These are phyloP conservation scores for Leucoraja ocellata DNA, from an alignment of 2,797 vertebrate species.

Conservation along the genomic window DNA sequence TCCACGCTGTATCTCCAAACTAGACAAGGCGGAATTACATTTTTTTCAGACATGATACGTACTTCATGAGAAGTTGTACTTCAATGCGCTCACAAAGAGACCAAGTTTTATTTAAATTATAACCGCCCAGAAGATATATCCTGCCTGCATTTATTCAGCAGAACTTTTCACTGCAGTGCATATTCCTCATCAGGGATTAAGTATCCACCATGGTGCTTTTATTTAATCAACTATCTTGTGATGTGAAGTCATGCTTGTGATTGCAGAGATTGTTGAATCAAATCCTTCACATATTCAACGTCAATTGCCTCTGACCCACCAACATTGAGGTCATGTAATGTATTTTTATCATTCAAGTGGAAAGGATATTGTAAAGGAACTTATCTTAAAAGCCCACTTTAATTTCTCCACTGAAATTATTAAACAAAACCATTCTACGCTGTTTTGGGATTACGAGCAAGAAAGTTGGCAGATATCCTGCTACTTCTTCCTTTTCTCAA, in stretches of 20 bases:
- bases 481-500: not conserved
- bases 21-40: no score
- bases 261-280: not conserved
- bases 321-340: not conserved
- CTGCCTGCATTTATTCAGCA: not conserved
- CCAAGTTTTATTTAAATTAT: conserved; percentile 9
- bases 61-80: not conserved
- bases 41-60: not conserved
- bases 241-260: not conserved
- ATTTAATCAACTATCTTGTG: not conserved
- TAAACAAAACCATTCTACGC: not conserved
- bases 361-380: not conserved
- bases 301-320: not conserved
- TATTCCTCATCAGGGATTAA: not conserved
- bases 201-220: not conserved
- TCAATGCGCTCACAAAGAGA: not conserved
- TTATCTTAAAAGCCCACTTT: not conserved
- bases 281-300: not conserved
- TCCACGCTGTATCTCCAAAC: no score
- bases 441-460: not conserved
- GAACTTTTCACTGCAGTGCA: not conserved
- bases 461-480: not conserved
- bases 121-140: not conserved
- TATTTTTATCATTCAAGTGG: not conserved
- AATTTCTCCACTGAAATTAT: not conserved